A percentile compares a stretch with the other conserved stretches of the same genome.
These are phyloP conservation scores for Semicossyphus pulcher DNA, from an alignment of 2,113 vertebrate genomes.

Conservation along the genomic window DNA sequence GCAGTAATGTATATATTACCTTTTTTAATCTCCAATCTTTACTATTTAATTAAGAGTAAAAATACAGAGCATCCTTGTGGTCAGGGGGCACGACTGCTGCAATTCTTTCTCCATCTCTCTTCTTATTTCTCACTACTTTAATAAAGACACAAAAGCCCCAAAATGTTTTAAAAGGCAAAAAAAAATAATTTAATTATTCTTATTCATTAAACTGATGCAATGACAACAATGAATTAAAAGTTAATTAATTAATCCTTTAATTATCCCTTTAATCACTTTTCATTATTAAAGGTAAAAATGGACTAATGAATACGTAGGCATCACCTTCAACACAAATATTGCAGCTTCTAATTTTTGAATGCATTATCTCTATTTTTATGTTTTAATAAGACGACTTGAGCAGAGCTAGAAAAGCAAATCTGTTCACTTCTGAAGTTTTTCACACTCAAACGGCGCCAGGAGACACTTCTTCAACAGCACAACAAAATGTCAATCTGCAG, in stretches of 20 bases:
- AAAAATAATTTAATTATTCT: too few species aligned
- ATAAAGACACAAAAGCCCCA: not conserved
- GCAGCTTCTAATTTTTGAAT: too few species aligned
- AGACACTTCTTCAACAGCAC: conserved; percentile 21
- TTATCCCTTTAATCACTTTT: too few species aligned
- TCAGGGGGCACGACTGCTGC: not conserved
- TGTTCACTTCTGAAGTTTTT: not conserved
- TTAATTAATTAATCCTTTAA: too few species aligned
- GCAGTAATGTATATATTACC: not conserved
- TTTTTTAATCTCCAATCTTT: not conserved
- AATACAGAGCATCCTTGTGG: not conserved
- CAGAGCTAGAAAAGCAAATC: not conserved
- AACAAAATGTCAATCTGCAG: conserved; percentile 67
- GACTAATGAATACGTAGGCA: too few species aligned
- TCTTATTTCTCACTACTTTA: not conserved
- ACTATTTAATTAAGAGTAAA: not conserved
- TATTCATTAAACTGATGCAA: too few species aligned
- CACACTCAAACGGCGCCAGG: not conserved
- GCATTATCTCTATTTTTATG: too few species aligned
- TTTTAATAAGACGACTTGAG: not conserved
- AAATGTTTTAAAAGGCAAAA: too few species aligned
- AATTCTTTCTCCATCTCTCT: not conserved
- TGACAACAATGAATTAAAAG: too few species aligned
- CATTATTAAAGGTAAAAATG: too few species aligned
- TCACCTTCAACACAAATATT: too few species aligned